Base-by-base conservation (phyloP, 2,888 invertebrate genomes). In the Belgica antarctica region DNA sequence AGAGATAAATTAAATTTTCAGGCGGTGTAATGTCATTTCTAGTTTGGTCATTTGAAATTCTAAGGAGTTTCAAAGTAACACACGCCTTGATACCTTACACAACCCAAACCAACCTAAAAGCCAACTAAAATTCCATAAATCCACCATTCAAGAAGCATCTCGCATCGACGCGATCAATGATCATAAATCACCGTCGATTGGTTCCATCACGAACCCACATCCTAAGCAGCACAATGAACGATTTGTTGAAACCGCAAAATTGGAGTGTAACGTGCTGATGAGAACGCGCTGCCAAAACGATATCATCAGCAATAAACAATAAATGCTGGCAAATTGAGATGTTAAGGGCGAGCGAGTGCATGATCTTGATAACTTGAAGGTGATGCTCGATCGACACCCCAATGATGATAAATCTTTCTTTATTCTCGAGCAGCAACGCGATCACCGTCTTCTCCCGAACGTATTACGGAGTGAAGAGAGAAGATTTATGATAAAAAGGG, bases 231-330 rank as follows among this genome's bases (percentile, higher is more conserved):
- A 41, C 41, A 41, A 41, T 41, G 41, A 41, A 15, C 52, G 12
- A 31, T 5, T 5, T 31, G 3, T 52, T 22, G 46, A 52, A 52
- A 52, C 52, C 52, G 52, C 52, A 52, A 10, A 52, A 19, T 52
- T 52, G 7, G 52, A 52, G 2, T 10, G 41, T 15, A 41, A 41
- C 4, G 12, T 41, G 41, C 31, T 41, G 41, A 41, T 22, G 22
- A 12, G 17, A n/a, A n/a, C n/a, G n/a, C n/a, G 52, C 22, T 52
- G 17, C 52, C 17, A n/a, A n/a, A n/a, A n/a, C n/a, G 52, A 52
- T 52, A 52, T 52, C 52, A 52, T 17, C 52, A 52, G 52, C 52
- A 52, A 52, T 52, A 52, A 52, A 52, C 52, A 52, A 52, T 52
- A 52, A 52, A 52, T 12, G 52, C 22, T 52, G 52, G 52, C 52